Evolutionary conservation across 92 coral and sea anemone species (phyloP).

Genomic region (Anthopleura xanthogrammica): DNA sequence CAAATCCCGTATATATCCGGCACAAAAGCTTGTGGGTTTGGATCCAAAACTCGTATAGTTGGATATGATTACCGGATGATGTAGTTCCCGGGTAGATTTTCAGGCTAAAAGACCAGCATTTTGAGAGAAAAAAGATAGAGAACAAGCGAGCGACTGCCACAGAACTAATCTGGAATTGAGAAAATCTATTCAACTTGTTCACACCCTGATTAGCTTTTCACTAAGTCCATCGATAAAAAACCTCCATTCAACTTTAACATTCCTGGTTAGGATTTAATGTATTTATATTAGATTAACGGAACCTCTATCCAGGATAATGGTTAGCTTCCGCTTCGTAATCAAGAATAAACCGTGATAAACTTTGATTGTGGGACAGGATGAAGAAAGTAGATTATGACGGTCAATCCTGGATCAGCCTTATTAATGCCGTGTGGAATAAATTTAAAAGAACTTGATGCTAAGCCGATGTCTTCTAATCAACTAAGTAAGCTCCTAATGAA

Average conservation of each 20-base stretch:
- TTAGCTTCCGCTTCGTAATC: background rate
- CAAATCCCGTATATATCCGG: too few relatives aligned
- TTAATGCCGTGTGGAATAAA: background rate
- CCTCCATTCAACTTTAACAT: background rate
- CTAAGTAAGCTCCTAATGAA: background rate
- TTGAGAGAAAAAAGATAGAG: too few relatives aligned
- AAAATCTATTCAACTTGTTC: background rate
- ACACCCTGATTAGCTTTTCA: background rate
- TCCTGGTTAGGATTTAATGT: conserved; percentile 1
- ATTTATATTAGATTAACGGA: background rate
- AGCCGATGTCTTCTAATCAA: background rate
- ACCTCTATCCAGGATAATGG: background rate
- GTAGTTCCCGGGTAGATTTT: too few relatives aligned
- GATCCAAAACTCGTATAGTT: too few relatives aligned
- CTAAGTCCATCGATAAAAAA: background rate
- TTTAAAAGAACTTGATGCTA: background rate
- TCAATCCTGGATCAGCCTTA: background rate
- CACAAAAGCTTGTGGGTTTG: too few relatives aligned
- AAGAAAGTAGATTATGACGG: background rate
- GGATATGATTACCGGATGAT: too few relatives aligned
- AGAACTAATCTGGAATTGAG: background rate
- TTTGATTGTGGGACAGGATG: background rate
- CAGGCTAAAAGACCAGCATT: too few relatives aligned
- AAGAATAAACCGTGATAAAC: background rate
- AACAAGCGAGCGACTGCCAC: background rate